phyloP scores from a whole-genome alignment of 2,888 invertebrate species.

The Hermaeophaga mercurialis region DNA sequence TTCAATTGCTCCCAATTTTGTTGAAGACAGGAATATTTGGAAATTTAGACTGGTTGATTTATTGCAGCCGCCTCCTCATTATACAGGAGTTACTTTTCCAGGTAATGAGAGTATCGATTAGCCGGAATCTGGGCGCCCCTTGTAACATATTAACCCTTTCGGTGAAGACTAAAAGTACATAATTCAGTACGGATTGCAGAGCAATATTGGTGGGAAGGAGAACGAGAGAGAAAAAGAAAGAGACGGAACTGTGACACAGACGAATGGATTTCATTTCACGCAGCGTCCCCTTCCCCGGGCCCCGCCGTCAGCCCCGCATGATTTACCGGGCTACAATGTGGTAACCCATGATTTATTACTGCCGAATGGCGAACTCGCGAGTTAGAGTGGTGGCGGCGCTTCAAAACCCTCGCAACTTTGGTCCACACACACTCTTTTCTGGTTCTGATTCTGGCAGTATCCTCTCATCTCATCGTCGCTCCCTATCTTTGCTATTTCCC shows the following conservation, averaged over 20 bases:
- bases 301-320: conserved; percentile 59
- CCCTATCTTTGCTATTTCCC: conserved; percentile 8
- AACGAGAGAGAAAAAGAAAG: conserved; percentile 42
- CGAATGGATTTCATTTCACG: conserved; percentile 62
- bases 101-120: conserved; percentile 36
- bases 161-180: conserved; percentile 39
- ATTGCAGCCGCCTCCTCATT: conserved; percentile 11
- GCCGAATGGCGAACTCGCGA: conserved; percentile 65
- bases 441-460: conserved; percentile 11
- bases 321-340: conserved; percentile 72
- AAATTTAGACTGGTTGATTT: conserved; percentile 14
- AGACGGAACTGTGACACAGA: conserved; percentile 56
- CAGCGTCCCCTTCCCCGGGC: conserved; percentile 62
- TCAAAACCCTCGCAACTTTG: conserved; percentile 40
- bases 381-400: conserved; percentile 42
- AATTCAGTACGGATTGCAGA: conserved; percentile 36
- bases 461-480: conserved; percentile 10
- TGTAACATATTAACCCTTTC: conserved; percentile 40
- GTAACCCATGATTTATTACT: conserved; percentile 71
- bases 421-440: conserved; percentile 22
- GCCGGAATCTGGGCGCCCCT: conserved; percentile 33
- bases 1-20: not conserved
- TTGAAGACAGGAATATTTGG: conserved; percentile 11
- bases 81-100: conserved; percentile 22
- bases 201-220: conserved; percentile 34